Base-by-base conservation (phyloP, 2,797 vertebrate genomes). In the Lithobates pipiens region DNA sequence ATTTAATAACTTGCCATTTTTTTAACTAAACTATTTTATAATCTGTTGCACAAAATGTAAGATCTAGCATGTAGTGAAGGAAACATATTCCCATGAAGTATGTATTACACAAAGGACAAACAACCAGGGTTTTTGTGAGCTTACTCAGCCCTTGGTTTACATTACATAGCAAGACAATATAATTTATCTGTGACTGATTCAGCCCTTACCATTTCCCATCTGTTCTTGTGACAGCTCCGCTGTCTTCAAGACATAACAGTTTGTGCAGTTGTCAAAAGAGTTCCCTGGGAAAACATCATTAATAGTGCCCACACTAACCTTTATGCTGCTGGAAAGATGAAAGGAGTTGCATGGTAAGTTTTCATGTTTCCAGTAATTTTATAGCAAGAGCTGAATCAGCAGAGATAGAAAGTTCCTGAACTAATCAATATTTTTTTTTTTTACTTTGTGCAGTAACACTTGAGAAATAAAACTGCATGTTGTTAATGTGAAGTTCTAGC, bases 201-300 rank as follows among this genome's bases (percentile, higher is more conserved):
- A 80, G 23, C 67, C 65, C 71, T 80, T 67, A 68, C 71, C 71
- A 75, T 80, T 68, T 73, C 72, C 71, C 71, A 75, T 80, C 71
- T 74, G 84, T 42, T 80, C 44, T 44, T 23, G 25, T 79, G 83
- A 78, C 70, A 85, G 69, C 69, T 72, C 50, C 50, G 29, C 54
- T 34, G 32, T 46, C 67, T 84, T 32, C 57, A 61, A 79, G 29
- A 74, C 76, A 73, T 78, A 78, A 50, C 36, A 79, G 21, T 46
- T 9, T 10, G 29, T 27, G 34, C 36, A 72, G 70, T 71, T 72
- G 79, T 81, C 46, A 81, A 57, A 72, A 0, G 9, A 18, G 75
- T 80, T 75, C 8, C 61, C 61, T 65, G 61, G 61, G n/a, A 65
- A 65, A 65, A 25, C 61, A 65, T 23, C n/a, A 34, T 61, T 18